Evolutionary conservation across 92 coral and sea anemone species (phyloP).

Genomic region (Bergia puertoricense): DNA sequence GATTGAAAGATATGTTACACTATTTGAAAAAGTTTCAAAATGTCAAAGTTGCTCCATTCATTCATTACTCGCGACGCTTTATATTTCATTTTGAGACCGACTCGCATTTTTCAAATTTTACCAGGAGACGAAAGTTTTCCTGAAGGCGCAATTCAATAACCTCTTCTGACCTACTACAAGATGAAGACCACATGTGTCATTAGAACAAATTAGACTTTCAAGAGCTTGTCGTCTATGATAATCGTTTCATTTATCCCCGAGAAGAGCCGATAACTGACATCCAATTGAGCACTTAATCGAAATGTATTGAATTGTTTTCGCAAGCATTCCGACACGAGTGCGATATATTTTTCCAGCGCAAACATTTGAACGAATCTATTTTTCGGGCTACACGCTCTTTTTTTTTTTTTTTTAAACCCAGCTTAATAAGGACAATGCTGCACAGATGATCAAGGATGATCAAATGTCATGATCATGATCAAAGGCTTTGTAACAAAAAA

Average conservation of each 20-base stretch:
- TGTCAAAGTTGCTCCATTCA: constrained; percentile 2
- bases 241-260: background rate
- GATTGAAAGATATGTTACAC: background rate
- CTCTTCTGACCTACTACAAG: background rate
- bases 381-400: no score
- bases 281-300: background rate
- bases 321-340: background rate
- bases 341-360: background rate
- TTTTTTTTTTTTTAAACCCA: no score
- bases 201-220: background rate
- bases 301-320: background rate
- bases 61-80: background rate
- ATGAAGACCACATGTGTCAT: background rate
- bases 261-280: background rate
- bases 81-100: background rate
- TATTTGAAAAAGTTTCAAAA: background rate
- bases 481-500: no score
- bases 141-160: background rate
- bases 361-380: background rate
- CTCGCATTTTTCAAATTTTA: background rate
- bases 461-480: no score
- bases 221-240: background rate
- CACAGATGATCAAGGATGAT: no score
- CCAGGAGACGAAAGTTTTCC: background rate
- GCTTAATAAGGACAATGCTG: background rate